Evolutionary conservation across 2,888 invertebrate genomes (phyloP).

Genomic region (Synergus japonicus): DNA sequence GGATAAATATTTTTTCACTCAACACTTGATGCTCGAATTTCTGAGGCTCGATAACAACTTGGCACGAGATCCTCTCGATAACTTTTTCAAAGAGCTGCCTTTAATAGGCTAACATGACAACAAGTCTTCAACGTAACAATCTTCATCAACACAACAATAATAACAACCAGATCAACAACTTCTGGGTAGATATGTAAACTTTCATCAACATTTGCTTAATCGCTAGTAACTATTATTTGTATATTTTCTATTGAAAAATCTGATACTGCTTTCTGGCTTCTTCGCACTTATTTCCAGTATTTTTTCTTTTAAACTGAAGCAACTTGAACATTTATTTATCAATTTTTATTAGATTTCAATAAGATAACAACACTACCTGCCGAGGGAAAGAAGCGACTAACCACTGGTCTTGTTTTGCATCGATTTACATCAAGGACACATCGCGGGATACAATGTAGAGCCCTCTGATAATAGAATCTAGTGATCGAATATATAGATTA

Average conservation of each 20-base stretch:
- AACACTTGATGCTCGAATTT: not conserved
- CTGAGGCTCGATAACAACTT: not conserved
- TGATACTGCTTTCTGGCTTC: too few relatives aligned
- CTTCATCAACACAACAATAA: not conserved
- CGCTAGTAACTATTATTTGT: too few relatives aligned
- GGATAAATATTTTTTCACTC: not conserved
- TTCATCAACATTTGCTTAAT: not conserved
- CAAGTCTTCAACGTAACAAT: not conserved
- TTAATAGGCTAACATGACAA: not conserved
- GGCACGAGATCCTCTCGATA: not conserved
- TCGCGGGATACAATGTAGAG: not conserved
- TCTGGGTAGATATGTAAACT: not conserved
- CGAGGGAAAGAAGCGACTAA: not conserved
- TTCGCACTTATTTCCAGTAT: too few relatives aligned
- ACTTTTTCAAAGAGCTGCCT: not conserved
- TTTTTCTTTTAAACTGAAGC: too few relatives aligned
- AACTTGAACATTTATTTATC: not conserved
- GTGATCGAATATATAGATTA: too few relatives aligned
- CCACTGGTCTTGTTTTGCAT: not conserved
- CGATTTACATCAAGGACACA: slow-evolving; percentile 53
- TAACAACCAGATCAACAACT: not conserved
- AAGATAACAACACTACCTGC: not conserved
- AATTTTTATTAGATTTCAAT: not conserved
- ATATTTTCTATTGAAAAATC: too few relatives aligned
- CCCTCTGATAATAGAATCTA: too few relatives aligned